Base-by-base conservation (phyloP, 2,888 invertebrate genomes). In the Pristionchus entomophagus region DNA sequence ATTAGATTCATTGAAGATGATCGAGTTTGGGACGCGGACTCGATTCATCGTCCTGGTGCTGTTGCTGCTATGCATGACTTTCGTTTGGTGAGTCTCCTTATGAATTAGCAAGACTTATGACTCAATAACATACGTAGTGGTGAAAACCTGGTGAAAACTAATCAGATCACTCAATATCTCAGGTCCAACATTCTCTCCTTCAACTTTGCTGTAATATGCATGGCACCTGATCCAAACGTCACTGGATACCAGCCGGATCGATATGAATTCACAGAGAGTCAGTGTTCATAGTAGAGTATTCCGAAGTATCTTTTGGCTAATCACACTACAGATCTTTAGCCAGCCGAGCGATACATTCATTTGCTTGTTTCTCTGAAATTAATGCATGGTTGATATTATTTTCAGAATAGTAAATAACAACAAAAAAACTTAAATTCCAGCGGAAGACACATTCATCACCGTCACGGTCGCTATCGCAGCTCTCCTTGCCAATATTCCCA, bases 131-230 rank as follows among this genome's bases (percentile, higher is more conserved):
- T 10, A n/a, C n/a, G n/a, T n/a, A n/a, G n/a, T n/a, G n/a, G 51
- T 22, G 1, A 56, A n/a, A 84, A 32, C 8, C 14, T 51, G 62
- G n/a, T n/a, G n/a, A n/a, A n/a, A 62, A 32, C 8, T 17, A 12
- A 26, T 49, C 10, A 49, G 49, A 56, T 35, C n/a, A n/a, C n/a
- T n/a, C n/a, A n/a, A n/a, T n/a, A n/a, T 88, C 88, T 8, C 85
- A 90, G 89, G 89, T 92, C 93, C 29, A 93, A 93, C 87, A 93
- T 93, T 85, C 88, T 93, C 35, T 86, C 91, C 59, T 93, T 93
- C 89, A 93, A 92, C 86, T 93, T 93, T 82, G 92, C 93, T 29
- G 87, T 92, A 22, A 91, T 93, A 81, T 93, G 93, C 85, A 90
- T 92, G 89, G 87, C 86, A 14, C 89, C 88, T 26, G 87, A 87